Evolutionary conservation across 2,888 invertebrate species (phyloP), one percentile per base, ranked within the genome.

Genomic region (Beris chalybata): DNA sequence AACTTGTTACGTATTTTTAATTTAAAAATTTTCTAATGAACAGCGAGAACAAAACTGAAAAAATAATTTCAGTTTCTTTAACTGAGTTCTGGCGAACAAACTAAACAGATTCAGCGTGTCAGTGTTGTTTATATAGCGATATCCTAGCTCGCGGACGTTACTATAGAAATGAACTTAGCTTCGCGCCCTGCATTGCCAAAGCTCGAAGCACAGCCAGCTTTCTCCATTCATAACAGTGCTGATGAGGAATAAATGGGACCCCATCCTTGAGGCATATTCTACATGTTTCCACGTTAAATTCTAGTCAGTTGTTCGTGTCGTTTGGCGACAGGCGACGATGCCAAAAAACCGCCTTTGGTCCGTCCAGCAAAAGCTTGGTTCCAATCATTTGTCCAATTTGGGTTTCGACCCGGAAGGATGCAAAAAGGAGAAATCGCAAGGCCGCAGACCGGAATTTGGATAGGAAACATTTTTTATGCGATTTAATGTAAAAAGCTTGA

Each of bases 81-180:
- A 52, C 43, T 50, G 50, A 50, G 52, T 31, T 50, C 31, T 61
- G 38, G 50, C 61, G 61, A 61, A 50, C 52, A 38, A 61, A 61
- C 61, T 61, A 61, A 61, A 61, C 61, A 61, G 61, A 52, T 52
- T 50, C 61, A 50, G 61, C 52, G 50, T 61, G 52, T 15, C 30
- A 38, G 43, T 43, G 61, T 52, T 61, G 50, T 61, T 61, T 61
- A 61, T 61, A 61, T 38, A 52, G 32, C 48, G 11, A 53, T 5
- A 7, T 52, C 22, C 50, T 38, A 15, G 48, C 31, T 15, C 11
- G 15, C 5, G 29, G 15, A 52, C 38, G 38, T 38, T 52, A 30
- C 31, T 53, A n/a, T 30, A 6, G 53, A 22, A 53, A 30, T n/a
- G 53, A 53, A n/a, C 12, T 30, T 29, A 11, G 15, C 29, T 15